phyloP scores from a whole-genome alignment of 2,797 vertebrate species.

The Glossophaga mutica region DNA sequence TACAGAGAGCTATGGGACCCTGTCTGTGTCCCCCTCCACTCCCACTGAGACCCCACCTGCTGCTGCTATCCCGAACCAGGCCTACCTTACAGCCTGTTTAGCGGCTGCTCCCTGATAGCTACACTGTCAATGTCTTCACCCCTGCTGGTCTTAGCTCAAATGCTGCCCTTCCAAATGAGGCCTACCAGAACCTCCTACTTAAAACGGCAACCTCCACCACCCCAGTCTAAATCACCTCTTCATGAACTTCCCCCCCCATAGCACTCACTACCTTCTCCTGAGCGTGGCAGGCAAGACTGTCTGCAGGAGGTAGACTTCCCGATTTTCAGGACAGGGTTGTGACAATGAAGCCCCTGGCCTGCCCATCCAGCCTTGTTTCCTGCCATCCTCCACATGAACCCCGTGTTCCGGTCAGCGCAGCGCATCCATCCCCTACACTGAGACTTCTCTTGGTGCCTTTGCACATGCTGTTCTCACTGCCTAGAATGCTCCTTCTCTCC shows the following conservation, averaged over 20 bases:
- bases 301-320: neutral
- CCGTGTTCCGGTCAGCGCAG: neutral
- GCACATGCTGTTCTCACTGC: neutral
- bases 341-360: neutral
- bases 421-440: neutral
- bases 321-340: neutral
- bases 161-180: neutral
- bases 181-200: neutral
- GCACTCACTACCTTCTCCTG: neutral
- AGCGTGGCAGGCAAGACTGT: neutral
- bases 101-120: neutral
- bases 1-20: neutral
- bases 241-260: neutral
- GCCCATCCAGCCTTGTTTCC: neutral
- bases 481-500: neutral
- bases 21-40: no score
- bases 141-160: neutral
- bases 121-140: neutral
- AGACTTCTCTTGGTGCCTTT: neutral
- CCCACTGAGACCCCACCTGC: neutral
- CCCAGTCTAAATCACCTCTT: neutral
- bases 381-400: neutral
- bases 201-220: conserved; percentile 57
- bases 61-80: no score
- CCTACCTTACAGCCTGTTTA: neutral